These are phyloP conservation scores for Hydrocynus forskahlii DNA, from an alignment of 2,797 vertebrate genomes.

Conservation along the genomic window DNA sequence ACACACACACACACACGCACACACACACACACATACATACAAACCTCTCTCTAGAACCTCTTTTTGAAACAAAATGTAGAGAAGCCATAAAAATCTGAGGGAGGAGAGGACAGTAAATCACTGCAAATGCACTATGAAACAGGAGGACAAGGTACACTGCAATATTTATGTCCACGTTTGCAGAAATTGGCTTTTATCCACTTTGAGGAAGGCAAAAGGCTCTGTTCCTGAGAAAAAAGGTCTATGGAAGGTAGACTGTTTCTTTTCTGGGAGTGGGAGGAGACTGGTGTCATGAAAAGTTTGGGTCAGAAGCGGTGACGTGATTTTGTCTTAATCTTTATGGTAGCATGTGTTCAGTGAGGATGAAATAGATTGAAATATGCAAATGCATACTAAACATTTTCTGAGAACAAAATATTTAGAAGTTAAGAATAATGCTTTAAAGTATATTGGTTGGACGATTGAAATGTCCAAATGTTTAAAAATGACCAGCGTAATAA, in stretches of 20 bases:
- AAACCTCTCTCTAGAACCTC: not conserved
- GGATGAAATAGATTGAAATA: too few relatives aligned
- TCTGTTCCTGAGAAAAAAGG: constrained; percentile 22
- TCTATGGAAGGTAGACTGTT: constrained; percentile 10
- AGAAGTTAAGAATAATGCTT: too few relatives aligned
- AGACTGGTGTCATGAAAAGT: not conserved
- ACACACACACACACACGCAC: not conserved
- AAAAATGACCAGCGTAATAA: too few relatives aligned
- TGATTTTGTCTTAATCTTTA: not conserved
- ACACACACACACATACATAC: not conserved
- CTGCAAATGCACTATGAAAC: constrained; percentile 64
- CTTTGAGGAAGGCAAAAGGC: constrained; percentile 45
- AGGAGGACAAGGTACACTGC: constrained; percentile 61
- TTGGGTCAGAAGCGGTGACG: constrained; percentile 15
- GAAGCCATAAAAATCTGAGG: constrained; percentile 43
- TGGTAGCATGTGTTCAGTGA: not conserved
- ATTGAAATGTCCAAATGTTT: too few relatives aligned
- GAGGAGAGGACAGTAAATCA: constrained; percentile 60
- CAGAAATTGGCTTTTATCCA: constrained; percentile 66
- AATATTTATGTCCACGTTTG: constrained; percentile 73
- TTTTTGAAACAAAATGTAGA: constrained; percentile 59
- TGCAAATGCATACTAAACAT: too few relatives aligned
- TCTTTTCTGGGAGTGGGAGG: constrained; percentile 14
- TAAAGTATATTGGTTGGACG: too few relatives aligned
- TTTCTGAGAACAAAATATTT: too few relatives aligned